Evolutionary conservation across 2,797 vertebrate species (phyloP), one percentile per base, ranked within the genome.

Genomic region (Hirundo rustica): DNA sequence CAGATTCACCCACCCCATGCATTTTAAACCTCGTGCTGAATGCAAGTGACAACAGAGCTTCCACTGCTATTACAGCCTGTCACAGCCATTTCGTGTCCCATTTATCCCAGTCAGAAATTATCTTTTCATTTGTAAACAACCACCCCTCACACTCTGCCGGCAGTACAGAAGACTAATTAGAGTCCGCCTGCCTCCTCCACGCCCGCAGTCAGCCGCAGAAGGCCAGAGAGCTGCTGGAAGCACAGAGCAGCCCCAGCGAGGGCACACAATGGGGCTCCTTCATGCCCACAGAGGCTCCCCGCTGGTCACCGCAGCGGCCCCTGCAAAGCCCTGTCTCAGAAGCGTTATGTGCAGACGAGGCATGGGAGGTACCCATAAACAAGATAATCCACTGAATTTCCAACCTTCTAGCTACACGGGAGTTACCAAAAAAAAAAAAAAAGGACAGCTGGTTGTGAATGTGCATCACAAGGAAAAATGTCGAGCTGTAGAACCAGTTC

Each of bases 91-190:
- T 44, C 2, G 0, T 10, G 19, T 23, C 83, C 77, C 80, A 73
- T 93, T 90, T 73, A 76, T 78, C 83, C 67, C 73, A 91, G 66
- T 30, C 17, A 65, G 82, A 84, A 91, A 88, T 83, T 85, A 92
- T 84, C 82, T 66, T 67, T 70, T 75, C 81, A 85, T 75, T 93
- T 75, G 95, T 84, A 95, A 96, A 95, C 89, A 93, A 72, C 54
- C 3, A 7, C 45, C 38, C 86, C 72, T 83, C 85, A 85, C 87
- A 77, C 44, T 27, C 80, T 54, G 82, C 76, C 82, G 66, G 76
- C 62, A 47, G 48, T 40, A 55, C 91, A 72, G 94, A 81, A 72
- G 70, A 60, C 73, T 67, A 75, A 92, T 62, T 58, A 80, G 66
- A 71, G 54, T 47, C 62, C 5, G 40, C 48, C 84, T 53, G 75